Evolutionary conservation across 2,888 invertebrate species (phyloP), one percentile per base, ranked within the genome.

Genomic region (Lycia hirtaria): DNA sequence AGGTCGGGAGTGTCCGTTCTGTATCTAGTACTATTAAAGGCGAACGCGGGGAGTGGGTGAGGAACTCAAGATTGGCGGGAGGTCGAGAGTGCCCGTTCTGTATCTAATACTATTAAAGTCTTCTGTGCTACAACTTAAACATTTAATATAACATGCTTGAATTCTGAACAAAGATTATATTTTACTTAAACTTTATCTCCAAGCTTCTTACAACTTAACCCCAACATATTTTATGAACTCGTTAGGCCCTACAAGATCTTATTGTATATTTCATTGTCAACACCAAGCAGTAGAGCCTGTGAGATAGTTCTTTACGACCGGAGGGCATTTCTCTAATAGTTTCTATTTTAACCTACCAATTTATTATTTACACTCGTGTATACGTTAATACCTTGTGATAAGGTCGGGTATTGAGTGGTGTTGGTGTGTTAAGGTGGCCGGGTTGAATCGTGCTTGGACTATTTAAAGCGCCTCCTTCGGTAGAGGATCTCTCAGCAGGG

Each of bases 401-500:
- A 55, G 58, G 73, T 50, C 52, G 45, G 63, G 57, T 71, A 68
- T 78, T 52, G 28, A 6, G 37, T 51, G 38, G 32, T 58, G 33
- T 44, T 50, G 37, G 49, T 41, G 51, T 41, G 47, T 37, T 65
- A 67, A 69, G 64, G 60, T 75, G 64, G 67, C 55, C 67, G 77
- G 85, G 83, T 86, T 82, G 80, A 75, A 73, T 91, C 88, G 88
- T 91, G 90, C 78, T 64, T 73, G 72, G 76, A 78, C 85, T 84
- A 88, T 90, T 91, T 83, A 84, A 83, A 81, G 78, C 80, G 82
- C 78, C 81, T 81, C 79, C 76, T 78, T 80, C 85, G 78, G 87
- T 85, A 83, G 87, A 86, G 71, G 68, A 66, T 65, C 75, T 73
- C 85, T 7, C 91, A 91, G 90, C 91, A 80, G 91, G 91, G 88